phyloP scores from a whole-genome alignment of 2,797 vertebrate genomes.

The Peromyscus eremicus region DNA sequence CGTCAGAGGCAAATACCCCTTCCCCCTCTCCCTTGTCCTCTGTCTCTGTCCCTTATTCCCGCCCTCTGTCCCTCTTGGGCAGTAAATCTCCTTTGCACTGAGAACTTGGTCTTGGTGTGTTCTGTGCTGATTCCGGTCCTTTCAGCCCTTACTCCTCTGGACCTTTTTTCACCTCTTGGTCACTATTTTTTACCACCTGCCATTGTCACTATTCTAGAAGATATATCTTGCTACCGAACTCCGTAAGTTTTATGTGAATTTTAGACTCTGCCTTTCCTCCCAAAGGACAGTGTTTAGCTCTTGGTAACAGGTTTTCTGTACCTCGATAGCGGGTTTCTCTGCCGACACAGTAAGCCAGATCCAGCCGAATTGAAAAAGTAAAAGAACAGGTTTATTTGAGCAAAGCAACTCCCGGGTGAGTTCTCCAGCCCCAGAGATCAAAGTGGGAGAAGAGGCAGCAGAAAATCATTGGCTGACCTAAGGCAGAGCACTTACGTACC shows the following conservation, averaged over 20 bases:
- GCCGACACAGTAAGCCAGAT: no score
- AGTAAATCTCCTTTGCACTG: neutral
- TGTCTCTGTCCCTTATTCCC: neutral
- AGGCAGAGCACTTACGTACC: no score
- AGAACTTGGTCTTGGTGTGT: neutral
- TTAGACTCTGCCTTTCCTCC: neutral
- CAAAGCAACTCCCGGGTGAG: no score
- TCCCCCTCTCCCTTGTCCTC: neutral
- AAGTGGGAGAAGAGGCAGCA: no score
- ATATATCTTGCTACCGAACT: neutral
- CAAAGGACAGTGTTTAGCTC: neutral
- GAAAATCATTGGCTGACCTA: no score
- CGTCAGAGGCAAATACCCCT: neutral
- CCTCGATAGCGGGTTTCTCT: no score
- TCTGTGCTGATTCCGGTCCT: neutral
- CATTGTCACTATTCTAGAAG: neutral
- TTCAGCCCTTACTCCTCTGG: neutral
- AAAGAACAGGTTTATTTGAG: no score
- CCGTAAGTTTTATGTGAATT: neutral
- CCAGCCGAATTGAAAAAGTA: no score
- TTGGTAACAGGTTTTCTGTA: neutral
- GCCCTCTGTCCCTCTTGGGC: neutral
- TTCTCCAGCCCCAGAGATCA: no score
- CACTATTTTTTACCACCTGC: neutral
- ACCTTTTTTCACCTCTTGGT: neutral